Evolutionary conservation across 2,797 vertebrate genomes (phyloP).

Genomic region (Lithobates sylvaticus): DNA sequence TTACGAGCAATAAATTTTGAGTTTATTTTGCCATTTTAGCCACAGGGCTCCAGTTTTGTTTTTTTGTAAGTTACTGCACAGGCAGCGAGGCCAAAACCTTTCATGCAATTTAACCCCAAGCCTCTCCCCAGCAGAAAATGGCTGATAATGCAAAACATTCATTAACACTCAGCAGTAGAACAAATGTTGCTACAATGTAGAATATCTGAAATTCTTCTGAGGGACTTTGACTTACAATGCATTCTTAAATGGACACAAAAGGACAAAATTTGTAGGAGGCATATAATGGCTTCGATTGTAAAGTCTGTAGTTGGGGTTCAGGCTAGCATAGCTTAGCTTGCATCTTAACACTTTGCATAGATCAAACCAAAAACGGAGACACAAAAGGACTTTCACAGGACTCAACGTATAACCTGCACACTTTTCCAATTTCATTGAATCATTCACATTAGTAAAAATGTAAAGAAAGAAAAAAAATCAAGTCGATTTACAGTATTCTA

Average conservation of each 20-base stretch:
- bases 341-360: slow-evolving; percentile 13
- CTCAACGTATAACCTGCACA: not conserved
- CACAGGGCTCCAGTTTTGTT: too few species aligned
- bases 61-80: too few species aligned
- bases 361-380: not conserved
- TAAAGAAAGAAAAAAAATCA: not conserved
- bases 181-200: not conserved
- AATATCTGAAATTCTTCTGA: not conserved
- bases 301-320: not conserved
- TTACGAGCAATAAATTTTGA: too few species aligned
- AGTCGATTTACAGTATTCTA: not conserved
- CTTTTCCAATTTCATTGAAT: not conserved
- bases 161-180: not conserved
- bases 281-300: not conserved
- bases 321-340: not conserved
- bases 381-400: not conserved
- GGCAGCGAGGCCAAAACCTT: too few species aligned
- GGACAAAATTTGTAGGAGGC: not conserved
- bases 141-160: not conserved
- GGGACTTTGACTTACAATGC: not conserved
- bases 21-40: too few species aligned
- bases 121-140: not conserved
- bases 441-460: not conserved
- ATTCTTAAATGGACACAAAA: not conserved
- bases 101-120: not conserved